Evolutionary conservation across 2,888 invertebrate genomes (phyloP).

Genomic region (Apamea anceps): DNA sequence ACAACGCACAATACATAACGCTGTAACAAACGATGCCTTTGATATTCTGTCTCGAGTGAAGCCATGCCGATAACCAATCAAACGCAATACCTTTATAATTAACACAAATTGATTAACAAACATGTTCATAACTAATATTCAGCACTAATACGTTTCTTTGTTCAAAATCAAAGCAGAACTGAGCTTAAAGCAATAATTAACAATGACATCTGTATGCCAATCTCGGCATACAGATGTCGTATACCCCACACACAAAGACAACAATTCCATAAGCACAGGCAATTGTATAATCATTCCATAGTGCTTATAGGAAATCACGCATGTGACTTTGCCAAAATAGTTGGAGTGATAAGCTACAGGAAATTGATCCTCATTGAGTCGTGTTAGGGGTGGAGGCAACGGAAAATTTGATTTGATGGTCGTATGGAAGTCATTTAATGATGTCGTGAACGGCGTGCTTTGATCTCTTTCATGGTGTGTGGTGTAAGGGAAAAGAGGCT

Average conservation of each 20-base stretch:
- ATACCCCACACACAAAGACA: constrained; percentile 54
- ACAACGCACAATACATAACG: neutral
- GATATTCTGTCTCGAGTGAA: constrained; percentile 19
- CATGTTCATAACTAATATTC: constrained; percentile 47
- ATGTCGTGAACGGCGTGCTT: constrained; percentile 84
- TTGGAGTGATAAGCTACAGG: constrained; percentile 14
- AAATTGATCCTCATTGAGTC: constrained; percentile 42
- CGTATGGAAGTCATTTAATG: constrained; percentile 82
- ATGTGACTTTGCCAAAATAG: constrained; percentile 64
- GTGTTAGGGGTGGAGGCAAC: constrained; percentile 48
- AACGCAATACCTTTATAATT: constrained; percentile 55
- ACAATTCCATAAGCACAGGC: constrained; percentile 56
- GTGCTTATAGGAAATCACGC: constrained; percentile 77
- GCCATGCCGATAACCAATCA: constrained; percentile 29
- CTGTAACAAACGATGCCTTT: constrained; percentile 7
- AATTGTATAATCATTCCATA: constrained; percentile 68
- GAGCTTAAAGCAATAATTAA: constrained; percentile 69
- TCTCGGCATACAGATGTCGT: constrained; percentile 52
- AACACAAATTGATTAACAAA: constrained; percentile 66
- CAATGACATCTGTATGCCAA: constrained; percentile 45
- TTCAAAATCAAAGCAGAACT: constrained; percentile 64
- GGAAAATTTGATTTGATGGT: constrained; percentile 68
- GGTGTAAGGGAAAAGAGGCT: constrained; percentile 64
- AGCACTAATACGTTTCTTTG: constrained; percentile 62
- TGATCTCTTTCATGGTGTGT: constrained; percentile 78